These are phyloP conservation scores for Mastomys natalensis DNA, from an alignment of 2,113 vertebrate species.

Conservation along the genomic window DNA sequence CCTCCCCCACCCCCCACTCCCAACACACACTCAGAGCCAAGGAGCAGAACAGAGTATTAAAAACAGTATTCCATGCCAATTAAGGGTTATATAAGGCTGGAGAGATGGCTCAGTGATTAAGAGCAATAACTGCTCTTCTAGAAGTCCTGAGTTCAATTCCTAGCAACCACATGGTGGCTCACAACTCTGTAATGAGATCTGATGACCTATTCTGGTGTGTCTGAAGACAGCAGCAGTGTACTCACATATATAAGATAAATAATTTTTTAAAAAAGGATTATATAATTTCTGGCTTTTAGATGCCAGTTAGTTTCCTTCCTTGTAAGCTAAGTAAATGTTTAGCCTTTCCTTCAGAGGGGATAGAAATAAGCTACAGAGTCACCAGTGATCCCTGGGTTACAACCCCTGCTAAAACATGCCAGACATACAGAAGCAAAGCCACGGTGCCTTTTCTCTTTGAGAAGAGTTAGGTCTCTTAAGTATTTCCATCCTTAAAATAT, in stretches of 20 bases:
- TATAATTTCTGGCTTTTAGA: neutral
- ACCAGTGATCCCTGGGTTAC: neutral
- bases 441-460: neutral
- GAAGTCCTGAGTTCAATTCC: too few species aligned
- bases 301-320: conserved; percentile 34
- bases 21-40: neutral
- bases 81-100: neutral
- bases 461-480: neutral
- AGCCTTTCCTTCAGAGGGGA: conserved; percentile 9
- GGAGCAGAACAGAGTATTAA: neutral
- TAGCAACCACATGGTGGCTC: too few species aligned
- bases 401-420: neutral
- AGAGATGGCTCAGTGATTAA: too few species aligned
- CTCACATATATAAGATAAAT: too few species aligned
- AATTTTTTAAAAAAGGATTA: neutral
- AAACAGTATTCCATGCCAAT: neutral
- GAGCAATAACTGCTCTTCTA: too few species aligned
- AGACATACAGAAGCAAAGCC: neutral
- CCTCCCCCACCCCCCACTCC: neutral
- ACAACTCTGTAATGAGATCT: too few species aligned
- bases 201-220: too few species aligned
- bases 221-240: too few species aligned
- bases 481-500: neutral
- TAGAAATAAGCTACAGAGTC: conserved; percentile 6
- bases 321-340: neutral